Percentiles rank a stretch among this genome's conserved stretches.
Evolutionary conservation across 2,888 invertebrate genomes (phyloP).

Genomic region (Hecatera dysodea): DNA sequence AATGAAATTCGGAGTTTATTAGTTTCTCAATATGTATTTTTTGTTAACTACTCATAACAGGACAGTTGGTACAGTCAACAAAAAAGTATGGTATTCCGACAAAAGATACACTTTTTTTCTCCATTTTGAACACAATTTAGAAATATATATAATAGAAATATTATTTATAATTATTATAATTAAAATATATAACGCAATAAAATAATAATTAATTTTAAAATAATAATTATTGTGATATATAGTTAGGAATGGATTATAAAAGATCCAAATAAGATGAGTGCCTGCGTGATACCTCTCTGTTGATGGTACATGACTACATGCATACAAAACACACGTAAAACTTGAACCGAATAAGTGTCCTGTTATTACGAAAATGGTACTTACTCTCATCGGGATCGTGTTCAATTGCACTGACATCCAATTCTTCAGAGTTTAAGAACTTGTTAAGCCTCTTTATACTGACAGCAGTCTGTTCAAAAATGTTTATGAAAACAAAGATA

Average conservation of each 20-base stretch:
- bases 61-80: not conserved
- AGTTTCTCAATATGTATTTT: no score
- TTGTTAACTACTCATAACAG: no score
- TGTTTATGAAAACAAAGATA: not conserved
- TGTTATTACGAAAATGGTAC: constrained; percentile 66
- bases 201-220: no score
- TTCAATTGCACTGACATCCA: constrained; percentile 94
- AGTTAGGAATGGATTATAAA: not conserved
- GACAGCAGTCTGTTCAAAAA: constrained; percentile 93
- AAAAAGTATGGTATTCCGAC: not conserved
- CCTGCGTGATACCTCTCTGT: constrained; percentile 1
- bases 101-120: not conserved
- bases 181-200: no score
- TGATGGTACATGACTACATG: not conserved
- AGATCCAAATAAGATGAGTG: not conserved
- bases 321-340: not conserved
- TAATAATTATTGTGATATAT: not conserved
- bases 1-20: no score
- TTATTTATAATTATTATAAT: no score
- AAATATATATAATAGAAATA: no score
- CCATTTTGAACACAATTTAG: no score
- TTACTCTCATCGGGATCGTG: constrained; percentile 94
- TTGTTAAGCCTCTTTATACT: constrained; percentile 97
- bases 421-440: constrained; percentile 97
- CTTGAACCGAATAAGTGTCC: not conserved